Percentiles rank a stretch among this genome's conserved stretches.
phyloP scores from a whole-genome alignment of 64 coral and sea anemone genomes.

The Pocillopora verrucosa region DNA sequence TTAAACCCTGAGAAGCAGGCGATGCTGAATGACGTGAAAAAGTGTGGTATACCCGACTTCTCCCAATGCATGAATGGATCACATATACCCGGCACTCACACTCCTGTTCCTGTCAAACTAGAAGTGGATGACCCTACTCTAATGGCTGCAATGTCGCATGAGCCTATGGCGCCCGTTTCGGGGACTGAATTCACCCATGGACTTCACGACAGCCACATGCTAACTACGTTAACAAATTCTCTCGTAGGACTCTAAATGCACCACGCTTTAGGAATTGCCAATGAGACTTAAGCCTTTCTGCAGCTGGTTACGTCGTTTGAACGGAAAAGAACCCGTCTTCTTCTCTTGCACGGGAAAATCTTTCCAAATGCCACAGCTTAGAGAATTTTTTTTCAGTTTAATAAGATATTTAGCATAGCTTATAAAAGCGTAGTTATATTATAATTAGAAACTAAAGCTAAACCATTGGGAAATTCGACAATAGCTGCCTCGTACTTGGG shows the following conservation, averaged over 20 bases:
- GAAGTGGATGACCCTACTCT: conserved; percentile 88
- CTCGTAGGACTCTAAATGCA: conserved; percentile 89
- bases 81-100: conserved; percentile 6
- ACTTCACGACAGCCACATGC: conserved; percentile 87
- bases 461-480: background rate
- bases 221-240: conserved; percentile 91
- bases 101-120: conserved; percentile 80
- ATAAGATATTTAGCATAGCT: conserved; percentile 35
- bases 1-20: conserved; percentile 79
- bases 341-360: background rate
- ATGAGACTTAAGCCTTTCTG: background rate
- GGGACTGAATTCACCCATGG: conserved; percentile 84
- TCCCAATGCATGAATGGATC: conserved; percentile 74
- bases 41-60: conserved; percentile 83
- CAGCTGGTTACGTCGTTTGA: background rate
- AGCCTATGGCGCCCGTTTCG: conserved; percentile 60
- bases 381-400: background rate
- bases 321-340: no score
- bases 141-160: conserved; percentile 75
- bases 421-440: background rate
- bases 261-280: background rate
- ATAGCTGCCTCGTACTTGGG: conserved; percentile 11
- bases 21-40: conserved; percentile 74
- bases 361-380: conserved; percentile 1
- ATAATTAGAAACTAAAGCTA: conserved; percentile 9